Evolutionary conservation across 2,888 invertebrate species (phyloP).

Genomic region (Stenodema calcarata): DNA sequence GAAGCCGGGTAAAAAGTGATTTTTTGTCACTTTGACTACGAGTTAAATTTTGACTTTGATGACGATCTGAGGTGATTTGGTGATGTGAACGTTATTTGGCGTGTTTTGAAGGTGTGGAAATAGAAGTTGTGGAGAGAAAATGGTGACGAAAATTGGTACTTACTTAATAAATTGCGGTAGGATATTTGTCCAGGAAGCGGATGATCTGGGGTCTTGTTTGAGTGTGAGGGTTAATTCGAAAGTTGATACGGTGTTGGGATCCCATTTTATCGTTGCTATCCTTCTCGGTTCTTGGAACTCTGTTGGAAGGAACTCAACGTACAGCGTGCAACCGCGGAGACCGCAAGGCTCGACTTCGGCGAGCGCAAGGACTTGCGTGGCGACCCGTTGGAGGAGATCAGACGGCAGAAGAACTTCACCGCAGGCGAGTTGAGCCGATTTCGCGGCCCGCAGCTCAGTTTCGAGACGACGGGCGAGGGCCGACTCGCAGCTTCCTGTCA

Average conservation of each 20-base stretch:
- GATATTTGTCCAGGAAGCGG: conserved; percentile 81
- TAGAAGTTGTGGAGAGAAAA: neutral
- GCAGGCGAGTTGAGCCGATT: conserved; percentile 79
- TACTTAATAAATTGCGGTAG: conserved; percentile 90
- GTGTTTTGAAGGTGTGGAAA: neutral
- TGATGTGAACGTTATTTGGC: too few relatives aligned
- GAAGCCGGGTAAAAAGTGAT: too few relatives aligned
- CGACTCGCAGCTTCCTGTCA: conserved; percentile 64
- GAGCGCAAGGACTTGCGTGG: conserved; percentile 79
- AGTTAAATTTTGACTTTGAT: too few relatives aligned
- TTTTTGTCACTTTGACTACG: too few relatives aligned
- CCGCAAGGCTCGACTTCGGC: conserved; percentile 92
- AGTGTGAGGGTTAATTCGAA: conserved; percentile 89
- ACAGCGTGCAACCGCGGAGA: conserved; percentile 81
- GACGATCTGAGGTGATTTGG: too few relatives aligned
- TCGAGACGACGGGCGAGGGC: conserved; percentile 76
- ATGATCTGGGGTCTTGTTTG: conserved; percentile 75
- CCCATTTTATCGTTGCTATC: conserved; percentile 83
- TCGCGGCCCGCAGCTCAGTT: conserved; percentile 79
- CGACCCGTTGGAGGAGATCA: conserved; percentile 79
- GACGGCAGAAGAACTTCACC: conserved; percentile 86
- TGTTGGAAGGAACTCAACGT: conserved; percentile 71
- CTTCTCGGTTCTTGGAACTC: conserved; percentile 73
- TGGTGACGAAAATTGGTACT: conserved; percentile 62
- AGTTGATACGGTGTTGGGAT: conserved; percentile 85